Evolutionary conservation across 2,113 vertebrate species (phyloP).

Genomic region (Anolis carolinensis): DNA sequence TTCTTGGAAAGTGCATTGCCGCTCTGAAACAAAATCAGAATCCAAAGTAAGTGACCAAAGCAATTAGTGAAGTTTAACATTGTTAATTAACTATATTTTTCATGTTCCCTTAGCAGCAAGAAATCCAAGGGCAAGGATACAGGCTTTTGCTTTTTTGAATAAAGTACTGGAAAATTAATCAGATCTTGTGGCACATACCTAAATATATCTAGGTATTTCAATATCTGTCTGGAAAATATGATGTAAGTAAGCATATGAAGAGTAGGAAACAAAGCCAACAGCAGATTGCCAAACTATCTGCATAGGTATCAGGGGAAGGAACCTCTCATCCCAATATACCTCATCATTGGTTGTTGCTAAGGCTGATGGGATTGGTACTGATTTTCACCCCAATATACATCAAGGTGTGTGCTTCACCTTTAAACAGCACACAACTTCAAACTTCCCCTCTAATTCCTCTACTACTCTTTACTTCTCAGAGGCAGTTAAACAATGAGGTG

Average conservation of each 20-base stretch:
- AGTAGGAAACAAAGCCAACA: too few species aligned
- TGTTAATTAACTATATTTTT: not conserved
- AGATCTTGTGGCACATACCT: too few species aligned
- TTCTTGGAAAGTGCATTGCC: conserved; percentile 89
- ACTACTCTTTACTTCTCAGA: not conserved
- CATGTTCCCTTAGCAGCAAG: not conserved
- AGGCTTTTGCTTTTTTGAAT: not conserved
- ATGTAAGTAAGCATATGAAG: too few species aligned
- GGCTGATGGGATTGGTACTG: too few species aligned
- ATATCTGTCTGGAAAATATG: not conserved
- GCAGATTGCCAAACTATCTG: too few species aligned
- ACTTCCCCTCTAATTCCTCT: not conserved
- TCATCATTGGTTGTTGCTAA: too few species aligned
- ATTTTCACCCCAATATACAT: too few species aligned
- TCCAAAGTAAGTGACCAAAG: conserved; percentile 75
- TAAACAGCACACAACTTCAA: not conserved
- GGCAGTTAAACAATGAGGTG: too few species aligned
- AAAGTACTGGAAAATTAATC: not conserved
- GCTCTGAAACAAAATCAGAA: conserved; percentile 84
- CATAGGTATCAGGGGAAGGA: too few species aligned
- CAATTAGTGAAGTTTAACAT: not conserved
- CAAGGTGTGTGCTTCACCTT: not conserved
- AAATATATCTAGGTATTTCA: not conserved
- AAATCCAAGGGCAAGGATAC: not conserved
- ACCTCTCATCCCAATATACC: too few species aligned